These are phyloP conservation scores for Halocaridina rubra DNA, from an alignment of 2,888 invertebrate genomes.

Conservation along the genomic window DNA sequence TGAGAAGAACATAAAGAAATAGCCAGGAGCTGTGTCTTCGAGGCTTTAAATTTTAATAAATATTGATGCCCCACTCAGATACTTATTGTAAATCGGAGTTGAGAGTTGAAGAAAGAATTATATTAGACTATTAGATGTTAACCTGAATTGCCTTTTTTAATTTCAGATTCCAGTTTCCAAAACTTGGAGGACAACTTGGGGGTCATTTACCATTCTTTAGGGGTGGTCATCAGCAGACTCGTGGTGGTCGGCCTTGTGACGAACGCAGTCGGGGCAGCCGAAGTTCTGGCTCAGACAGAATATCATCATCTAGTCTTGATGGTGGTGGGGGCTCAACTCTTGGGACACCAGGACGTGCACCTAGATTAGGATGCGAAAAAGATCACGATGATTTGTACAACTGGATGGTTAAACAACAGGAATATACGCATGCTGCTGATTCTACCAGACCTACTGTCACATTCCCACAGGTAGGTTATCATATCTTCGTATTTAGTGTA, in stretches of 20 bases:
- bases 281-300: constrained; percentile 33
- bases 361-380: constrained; percentile 32
- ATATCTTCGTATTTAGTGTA: too few species aligned
- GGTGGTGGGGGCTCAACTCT: constrained; percentile 39
- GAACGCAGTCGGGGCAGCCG: constrained; percentile 31
- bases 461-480: constrained; percentile 45
- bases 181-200: neutral
- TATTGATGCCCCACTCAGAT: too few species aligned
- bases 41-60: too few species aligned
- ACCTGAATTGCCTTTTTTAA: too few species aligned
- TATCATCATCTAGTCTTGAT: constrained; percentile 38
- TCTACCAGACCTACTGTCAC: constrained; percentile 33
- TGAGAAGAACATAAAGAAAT: too few species aligned
- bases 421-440: constrained; percentile 70
- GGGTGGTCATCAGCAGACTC: constrained; percentile 1
- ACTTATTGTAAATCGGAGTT: too few species aligned
- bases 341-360: constrained; percentile 33
- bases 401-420: constrained; percentile 95
- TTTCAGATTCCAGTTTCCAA: constrained; percentile 21
- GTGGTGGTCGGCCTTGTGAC: constrained; percentile 7
- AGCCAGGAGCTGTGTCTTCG: too few species aligned
- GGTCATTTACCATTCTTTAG: constrained; percentile 27
- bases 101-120: too few species aligned
- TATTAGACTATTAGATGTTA: too few species aligned
- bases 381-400: constrained; percentile 80